Conservation (phyloP, 2,888 invertebrate species). For the Hermaeophaga mercurialis region DNA sequence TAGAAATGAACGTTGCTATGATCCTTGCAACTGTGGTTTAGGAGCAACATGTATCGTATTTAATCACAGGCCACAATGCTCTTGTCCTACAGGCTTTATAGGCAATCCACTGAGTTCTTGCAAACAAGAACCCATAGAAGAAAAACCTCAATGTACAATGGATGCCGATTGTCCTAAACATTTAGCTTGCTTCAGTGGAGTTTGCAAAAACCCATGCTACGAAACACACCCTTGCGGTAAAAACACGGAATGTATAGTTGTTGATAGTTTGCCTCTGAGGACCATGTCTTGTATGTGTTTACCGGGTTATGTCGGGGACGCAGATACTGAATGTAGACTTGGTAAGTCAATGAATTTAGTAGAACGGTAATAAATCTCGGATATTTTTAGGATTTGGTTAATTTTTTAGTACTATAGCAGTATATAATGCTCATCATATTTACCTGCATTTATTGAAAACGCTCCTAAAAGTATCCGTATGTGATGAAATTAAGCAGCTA, state of each 20-base stretch:
- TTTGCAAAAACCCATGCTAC: slow-evolving; percentile 80
- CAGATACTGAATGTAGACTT: slow-evolving; percentile 80
- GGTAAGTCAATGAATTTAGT: slow-evolving; percentile 72
- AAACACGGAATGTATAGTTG: slow-evolving; percentile 82
- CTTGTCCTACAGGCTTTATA: slow-evolving; percentile 80
- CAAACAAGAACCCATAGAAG: slow-evolving; percentile 61
- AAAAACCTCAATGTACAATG: slow-evolving; percentile 70
- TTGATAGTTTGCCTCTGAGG: slow-evolving; percentile 83
- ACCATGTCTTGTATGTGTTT: slow-evolving; percentile 88
- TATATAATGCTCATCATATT: too few relatives aligned
- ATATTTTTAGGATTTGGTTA: too few relatives aligned
- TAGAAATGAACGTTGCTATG: slow-evolving; percentile 75
- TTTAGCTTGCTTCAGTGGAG: slow-evolving; percentile 79
- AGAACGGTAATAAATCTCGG: too few relatives aligned
- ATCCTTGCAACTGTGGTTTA: slow-evolving; percentile 84
- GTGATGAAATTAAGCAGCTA: too few relatives aligned
- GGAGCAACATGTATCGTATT: slow-evolving; percentile 77
- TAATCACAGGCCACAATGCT: slow-evolving; percentile 77
- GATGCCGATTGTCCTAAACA: slow-evolving; percentile 88
- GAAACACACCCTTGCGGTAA: slow-evolving; percentile 79
- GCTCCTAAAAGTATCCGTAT: too few relatives aligned
- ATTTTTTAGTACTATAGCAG: too few relatives aligned
- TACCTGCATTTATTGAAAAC: too few relatives aligned
- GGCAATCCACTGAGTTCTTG: slow-evolving; percentile 79
- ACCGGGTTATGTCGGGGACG: slow-evolving; percentile 82